Conservation (phyloP, 2,888 invertebrate genomes). For the Branchellion lobata region DNA sequence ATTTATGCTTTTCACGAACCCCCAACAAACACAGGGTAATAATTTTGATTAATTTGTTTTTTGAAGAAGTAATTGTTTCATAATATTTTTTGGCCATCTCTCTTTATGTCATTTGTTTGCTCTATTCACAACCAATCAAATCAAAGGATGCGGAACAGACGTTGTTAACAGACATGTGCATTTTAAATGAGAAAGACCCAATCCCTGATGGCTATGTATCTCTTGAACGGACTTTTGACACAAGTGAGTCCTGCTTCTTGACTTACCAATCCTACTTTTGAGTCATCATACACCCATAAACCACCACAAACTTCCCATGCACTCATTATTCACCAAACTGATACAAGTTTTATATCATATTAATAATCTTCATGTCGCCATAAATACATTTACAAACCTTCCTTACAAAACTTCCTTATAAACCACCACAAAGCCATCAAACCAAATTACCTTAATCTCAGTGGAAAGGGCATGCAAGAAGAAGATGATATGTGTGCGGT, state of each 20-base stretch:
- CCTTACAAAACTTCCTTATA: not conserved
- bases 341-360: not conserved
- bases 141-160: not conserved
- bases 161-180: constrained; percentile 9
- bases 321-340: not conserved
- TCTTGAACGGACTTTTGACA: not conserved
- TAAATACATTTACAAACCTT: no score
- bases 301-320: no score
- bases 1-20: not conserved
- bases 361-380: no score
- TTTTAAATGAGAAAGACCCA: constrained; percentile 6
- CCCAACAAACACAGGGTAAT: constrained; percentile 1
- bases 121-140: not conserved
- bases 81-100: not conserved
- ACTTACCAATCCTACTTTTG: not conserved
- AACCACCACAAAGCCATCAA: not conserved
- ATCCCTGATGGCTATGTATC: not conserved
- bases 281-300: not conserved
- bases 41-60: not conserved
- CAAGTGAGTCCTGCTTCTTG: not conserved
- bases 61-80: no score
- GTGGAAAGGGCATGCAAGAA: not conserved
- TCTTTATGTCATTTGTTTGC: not conserved
- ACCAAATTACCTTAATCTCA: not conserved
- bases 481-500: constrained; percentile 1